Conservation (phyloP, 1,140 invertebrate species). For the Glossosoma conforme region DNA sequence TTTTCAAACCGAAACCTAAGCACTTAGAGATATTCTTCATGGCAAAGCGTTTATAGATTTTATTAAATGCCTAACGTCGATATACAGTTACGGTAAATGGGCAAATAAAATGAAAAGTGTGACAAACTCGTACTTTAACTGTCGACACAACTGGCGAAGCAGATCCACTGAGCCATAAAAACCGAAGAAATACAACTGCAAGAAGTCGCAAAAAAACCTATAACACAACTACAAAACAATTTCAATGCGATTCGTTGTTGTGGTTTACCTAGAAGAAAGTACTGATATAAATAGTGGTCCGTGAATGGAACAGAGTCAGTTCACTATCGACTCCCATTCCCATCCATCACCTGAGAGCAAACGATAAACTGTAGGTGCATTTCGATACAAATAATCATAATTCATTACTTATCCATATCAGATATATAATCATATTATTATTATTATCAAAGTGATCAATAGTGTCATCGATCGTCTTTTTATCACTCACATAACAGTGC, state of each 20-base stretch:
- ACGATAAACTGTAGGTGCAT: constrained; percentile 19
- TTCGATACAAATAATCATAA: neutral
- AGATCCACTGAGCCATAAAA: constrained; percentile 25
- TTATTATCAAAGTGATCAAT: no score
- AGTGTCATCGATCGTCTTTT: no score
- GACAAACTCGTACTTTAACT: constrained; percentile 20
- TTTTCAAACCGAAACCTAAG: no score
- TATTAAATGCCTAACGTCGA: no score
- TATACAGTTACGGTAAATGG: constrained; percentile 14
- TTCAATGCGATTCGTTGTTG: constrained; percentile 26
- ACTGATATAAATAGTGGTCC: constrained; percentile 28
- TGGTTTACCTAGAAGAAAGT: constrained; percentile 29
- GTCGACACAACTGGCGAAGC: constrained; percentile 25
- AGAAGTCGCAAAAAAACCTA: constrained; percentile 19
- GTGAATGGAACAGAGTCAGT: constrained; percentile 26
- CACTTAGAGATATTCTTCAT: no score
- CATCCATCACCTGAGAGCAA: constrained; percentile 18
- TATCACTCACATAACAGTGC: no score
- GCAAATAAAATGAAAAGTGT: constrained; percentile 30
- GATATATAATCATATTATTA: no score
- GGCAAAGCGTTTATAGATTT: no score
- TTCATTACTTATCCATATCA: no score
- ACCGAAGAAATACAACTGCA: constrained; percentile 20
- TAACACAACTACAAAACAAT: constrained; percentile 19
- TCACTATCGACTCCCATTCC: constrained; percentile 21